phyloP scores from a whole-genome alignment of 2,888 invertebrate species.

The Leptopilina myrica region DNA sequence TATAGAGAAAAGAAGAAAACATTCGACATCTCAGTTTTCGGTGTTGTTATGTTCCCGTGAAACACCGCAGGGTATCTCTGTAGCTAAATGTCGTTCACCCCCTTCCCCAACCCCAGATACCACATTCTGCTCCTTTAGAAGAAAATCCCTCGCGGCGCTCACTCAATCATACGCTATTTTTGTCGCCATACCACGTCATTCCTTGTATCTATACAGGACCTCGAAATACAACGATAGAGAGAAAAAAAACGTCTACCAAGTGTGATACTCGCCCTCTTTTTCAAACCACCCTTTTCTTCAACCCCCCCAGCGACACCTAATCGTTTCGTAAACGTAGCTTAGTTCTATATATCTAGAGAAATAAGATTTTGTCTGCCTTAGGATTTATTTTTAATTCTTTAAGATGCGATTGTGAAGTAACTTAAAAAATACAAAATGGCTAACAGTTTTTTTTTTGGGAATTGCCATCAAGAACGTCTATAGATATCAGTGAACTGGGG shows the following conservation, averaged over 20 bases:
- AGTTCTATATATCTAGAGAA: constrained; percentile 46
- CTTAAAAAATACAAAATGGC: too few species aligned
- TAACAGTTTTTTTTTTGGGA: too few species aligned
- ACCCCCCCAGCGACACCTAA: constrained; percentile 61
- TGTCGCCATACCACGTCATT: constrained; percentile 63
- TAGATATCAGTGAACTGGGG: constrained; percentile 47
- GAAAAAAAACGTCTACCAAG: constrained; percentile 57
- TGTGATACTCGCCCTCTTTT: constrained; percentile 52
- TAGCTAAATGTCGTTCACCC: constrained; percentile 64
- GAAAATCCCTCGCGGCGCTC: constrained; percentile 72
- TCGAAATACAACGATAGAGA: constrained; percentile 54
- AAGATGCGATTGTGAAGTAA: too few species aligned
- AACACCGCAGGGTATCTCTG: constrained; percentile 56
- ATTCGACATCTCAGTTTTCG: constrained; percentile 34
- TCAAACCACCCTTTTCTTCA: constrained; percentile 30
- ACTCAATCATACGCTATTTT: constrained; percentile 75
- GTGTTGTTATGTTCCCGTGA: constrained; percentile 36
- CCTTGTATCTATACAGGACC: constrained; percentile 37
- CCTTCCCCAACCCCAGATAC: constrained; percentile 46
- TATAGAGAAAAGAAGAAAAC: constrained; percentile 39
- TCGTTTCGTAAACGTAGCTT: constrained; percentile 62
- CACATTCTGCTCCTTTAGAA: constrained; percentile 53
- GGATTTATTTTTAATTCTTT: too few species aligned
- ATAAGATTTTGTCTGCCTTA: constrained; percentile 17
- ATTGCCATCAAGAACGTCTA: not conserved